A percentile compares a stretch with the other conserved stretches of the same genome.
Evolutionary conservation across 2,888 invertebrate genomes (phyloP).

Genomic region (Troides aeacus): DNA sequence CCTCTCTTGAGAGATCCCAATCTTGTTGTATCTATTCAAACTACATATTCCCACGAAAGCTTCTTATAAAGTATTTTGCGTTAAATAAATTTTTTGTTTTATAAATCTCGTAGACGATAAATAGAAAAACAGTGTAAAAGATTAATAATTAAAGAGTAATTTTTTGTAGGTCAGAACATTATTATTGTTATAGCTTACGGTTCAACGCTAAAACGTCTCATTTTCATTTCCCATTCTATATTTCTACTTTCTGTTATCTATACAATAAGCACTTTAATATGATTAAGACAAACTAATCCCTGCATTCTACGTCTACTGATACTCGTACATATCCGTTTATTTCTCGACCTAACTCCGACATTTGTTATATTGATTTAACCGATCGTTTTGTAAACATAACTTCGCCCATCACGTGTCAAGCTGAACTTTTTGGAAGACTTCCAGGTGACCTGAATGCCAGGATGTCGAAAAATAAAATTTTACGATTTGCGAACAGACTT

Average conservation of each 20-base stretch:
- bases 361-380: slow-evolving; percentile 23
- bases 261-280: too few species aligned
- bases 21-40: slow-evolving; percentile 21
- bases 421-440: slow-evolving; percentile 62
- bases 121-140: too few species aligned
- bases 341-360: slow-evolving; percentile 12
- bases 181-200: too few species aligned
- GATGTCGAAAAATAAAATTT: slow-evolving; percentile 50
- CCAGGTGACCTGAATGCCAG: slow-evolving; percentile 72
- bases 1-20: slow-evolving; percentile 32
- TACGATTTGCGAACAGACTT: slow-evolving; percentile 52
- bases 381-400: slow-evolving; percentile 47
- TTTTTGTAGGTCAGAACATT: too few species aligned
- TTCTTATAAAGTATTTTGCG: background rate
- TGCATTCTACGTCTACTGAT: background rate
- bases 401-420: slow-evolving; percentile 51
- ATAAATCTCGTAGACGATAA: too few species aligned
- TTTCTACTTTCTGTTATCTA: too few species aligned
- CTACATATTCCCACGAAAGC: slow-evolving; percentile 17
- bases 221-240: too few species aligned
- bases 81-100: background rate
- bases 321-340: slow-evolving; percentile 8
- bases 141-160: too few species aligned
- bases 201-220: too few species aligned
- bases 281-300: background rate